These are phyloP conservation scores for Drosophila pseudoobscura DNA, from an alignment of 1,140 invertebrate genomes.

Conservation along the genomic window DNA sequence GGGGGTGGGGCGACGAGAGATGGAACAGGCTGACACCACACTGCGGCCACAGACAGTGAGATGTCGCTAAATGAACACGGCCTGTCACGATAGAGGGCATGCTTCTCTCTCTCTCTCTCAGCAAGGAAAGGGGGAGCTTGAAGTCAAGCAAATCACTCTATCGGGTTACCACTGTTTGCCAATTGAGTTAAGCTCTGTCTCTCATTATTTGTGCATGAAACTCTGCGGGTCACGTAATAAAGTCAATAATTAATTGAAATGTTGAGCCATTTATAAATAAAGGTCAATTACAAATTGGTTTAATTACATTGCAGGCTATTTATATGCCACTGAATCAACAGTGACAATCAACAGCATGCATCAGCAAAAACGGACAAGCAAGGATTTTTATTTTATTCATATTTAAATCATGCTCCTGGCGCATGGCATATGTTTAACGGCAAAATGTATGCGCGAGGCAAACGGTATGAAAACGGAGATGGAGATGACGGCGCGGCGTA, in stretches of 20 bases:
- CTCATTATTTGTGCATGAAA: too few relatives aligned
- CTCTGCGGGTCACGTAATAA: conserved; percentile 40
- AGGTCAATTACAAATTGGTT: conserved; percentile 76
- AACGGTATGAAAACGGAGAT: conserved; percentile 16
- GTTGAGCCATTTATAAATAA: conserved; percentile 67
- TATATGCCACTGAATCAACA: conserved; percentile 41
- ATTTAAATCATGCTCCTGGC: conserved; percentile 15
- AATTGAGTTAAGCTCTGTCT: too few relatives aligned
- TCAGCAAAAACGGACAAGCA: too few relatives aligned
- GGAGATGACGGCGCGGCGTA: conserved; percentile 6
- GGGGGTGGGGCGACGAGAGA: conserved; percentile 1
- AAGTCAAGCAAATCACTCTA: too few relatives aligned
- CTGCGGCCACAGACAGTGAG: conserved; percentile 26
- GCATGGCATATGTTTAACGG: conserved; percentile 41
- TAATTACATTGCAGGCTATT: conserved; percentile 57
- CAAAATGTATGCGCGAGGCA: conserved; percentile 38
- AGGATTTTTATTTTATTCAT: background rate
- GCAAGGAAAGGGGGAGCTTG: too few relatives aligned
- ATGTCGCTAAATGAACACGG: background rate
- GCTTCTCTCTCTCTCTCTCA: too few relatives aligned
- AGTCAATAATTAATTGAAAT: conserved; percentile 75
- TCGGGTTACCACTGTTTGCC: too few relatives aligned
- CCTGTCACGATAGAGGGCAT: too few relatives aligned
- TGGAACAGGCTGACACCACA: conserved; percentile 29
- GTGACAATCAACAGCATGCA: too few relatives aligned